Evolutionary conservation across 2,113 vertebrate species (phyloP), one percentile per base, ranked within the genome.

Genomic region (Dicaeum eximium): DNA sequence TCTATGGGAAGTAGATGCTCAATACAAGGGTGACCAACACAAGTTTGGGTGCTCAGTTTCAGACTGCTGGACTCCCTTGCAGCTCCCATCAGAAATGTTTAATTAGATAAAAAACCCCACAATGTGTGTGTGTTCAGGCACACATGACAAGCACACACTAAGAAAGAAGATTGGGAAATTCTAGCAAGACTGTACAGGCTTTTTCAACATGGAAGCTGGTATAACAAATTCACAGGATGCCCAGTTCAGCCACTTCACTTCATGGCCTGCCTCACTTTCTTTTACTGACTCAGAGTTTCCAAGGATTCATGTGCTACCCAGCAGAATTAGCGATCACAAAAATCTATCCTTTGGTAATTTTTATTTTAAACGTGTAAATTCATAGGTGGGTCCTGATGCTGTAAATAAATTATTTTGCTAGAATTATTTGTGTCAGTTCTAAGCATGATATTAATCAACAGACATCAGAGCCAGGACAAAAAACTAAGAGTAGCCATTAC

Each of bases 121-220:
- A 0, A 16, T 61, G 3, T 45, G 44, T 21, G 13, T 11, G 1
- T 24, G 10, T 18, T 51, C 28, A 92, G 50, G 25, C 1, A 64
- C 3, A 8, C 10, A 37, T 17, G 8, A 50, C 10, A 44, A 54
- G 8, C 7, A 48, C 13, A 48, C 5, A 37, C 21, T 9, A 66
- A 58, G 7, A 44, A 9, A 64, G 18, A 8, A 45, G 31, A 47
- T 5, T 30, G 48, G 47, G 16, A 66, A 86, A 73, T 51, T 9
- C 0, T n/a, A 38, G 8, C 0, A 1, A 60, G 10, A 24, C 1
- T 7, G 9, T 22, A 5, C 2, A 58, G 4, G 4, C 24, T 90
- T 80, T 42, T 61, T 48, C 4, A 1, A 40, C 6, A 7, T 54
- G 8, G 7, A 10, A 54, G 15, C 1, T 73, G 10, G 3, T 27